A percentile compares a stretch with the other conserved stretches of the same genome.
These are phyloP conservation scores for Corella eumyota DNA, from an alignment of 23 tunicate species.

Conservation along the genomic window DNA sequence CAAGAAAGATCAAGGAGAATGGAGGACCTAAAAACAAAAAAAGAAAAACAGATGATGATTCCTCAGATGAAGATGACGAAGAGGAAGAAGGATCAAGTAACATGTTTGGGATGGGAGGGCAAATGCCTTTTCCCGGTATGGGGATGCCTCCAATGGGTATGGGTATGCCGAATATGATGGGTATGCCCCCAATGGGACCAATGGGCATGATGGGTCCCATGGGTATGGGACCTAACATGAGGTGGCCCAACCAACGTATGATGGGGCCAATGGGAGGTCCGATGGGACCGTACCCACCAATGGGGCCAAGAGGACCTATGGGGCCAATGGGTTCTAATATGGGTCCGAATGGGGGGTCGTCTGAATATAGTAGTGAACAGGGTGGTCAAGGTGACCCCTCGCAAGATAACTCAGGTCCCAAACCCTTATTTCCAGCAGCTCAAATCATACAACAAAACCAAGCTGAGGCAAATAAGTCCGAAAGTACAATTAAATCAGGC, in stretches of 20 bases:
- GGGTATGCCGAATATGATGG: conserved; percentile 48
- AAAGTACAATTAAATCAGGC: conserved; percentile 6
- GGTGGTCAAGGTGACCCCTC: conserved; percentile 5
- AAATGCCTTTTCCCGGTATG: conserved; percentile 54
- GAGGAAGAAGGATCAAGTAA: conserved; percentile 16
- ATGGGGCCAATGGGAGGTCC: conserved; percentile 69
- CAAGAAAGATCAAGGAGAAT: conserved; percentile 42
- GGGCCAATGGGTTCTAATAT: conserved; percentile 10
- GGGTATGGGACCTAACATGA: conserved; percentile 43
- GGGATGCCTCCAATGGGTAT: conserved; percentile 38
- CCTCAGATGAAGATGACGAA: conserved; percentile 55
- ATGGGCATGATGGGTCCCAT: conserved; percentile 38
- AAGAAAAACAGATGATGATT: conserved; percentile 31
- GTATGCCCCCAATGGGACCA: conserved; percentile 41
- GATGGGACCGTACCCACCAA: conserved; percentile 47
- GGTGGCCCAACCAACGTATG: conserved; percentile 86
- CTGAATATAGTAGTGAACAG: not conserved
- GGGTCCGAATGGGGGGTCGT: conserved; percentile 7
- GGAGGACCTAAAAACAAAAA: conserved; percentile 76
- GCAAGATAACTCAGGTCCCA: conserved; percentile 24
- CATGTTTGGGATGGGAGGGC: conserved; percentile 23
- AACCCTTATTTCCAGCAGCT: conserved; percentile 94
- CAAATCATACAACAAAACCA: conserved; percentile 47
- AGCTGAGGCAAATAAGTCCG: conserved; percentile 1
- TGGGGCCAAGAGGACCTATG: conserved; percentile 36